Evolutionary conservation across 2,797 vertebrate species (phyloP), one percentile per base, ranked within the genome.

Genomic region (Spinibarbus caldwelli): DNA sequence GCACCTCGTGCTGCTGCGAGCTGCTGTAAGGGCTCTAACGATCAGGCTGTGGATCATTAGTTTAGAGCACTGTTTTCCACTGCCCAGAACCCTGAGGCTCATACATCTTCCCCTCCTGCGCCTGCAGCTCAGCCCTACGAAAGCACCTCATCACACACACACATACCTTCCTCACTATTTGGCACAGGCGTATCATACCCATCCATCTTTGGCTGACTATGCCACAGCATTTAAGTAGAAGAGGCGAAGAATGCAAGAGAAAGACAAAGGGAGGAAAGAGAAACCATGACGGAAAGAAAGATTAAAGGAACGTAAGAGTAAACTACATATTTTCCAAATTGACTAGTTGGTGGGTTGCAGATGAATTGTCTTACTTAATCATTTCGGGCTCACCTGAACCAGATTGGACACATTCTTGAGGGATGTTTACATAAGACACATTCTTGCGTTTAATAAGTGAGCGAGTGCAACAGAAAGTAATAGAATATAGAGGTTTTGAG

Each of bases 21-120:
- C 94, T 92, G 91, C 92, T 93, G 92, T 93, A 91, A 92, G 91
- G 93, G 93, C 94, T 92, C 92, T 95, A 95, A 95, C 90, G 93
- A 94, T 94, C 93, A 92, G 88, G 93, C 91, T 91, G 92, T 92
- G 93, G 93, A 95, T 95, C 94, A 95, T 96, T 95, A 96, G 94
- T 93, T 93, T 90, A 90, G 93, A 95, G 93, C 94, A 91, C 93
- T 94, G 93, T 94, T 95, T 95, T 94, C 92, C 91, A 93, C 91
- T 91, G 92, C 94, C 91, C 92, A 87, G 85, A 91, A 92, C 92
- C 91, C 93, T 90, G 92, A 91, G 89, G 71, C 90, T 91, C 93
- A 94, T 94, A 92, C 89, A 93, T 93, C 93, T 91, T 91, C 88
- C 85, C 76, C 86, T 78, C 89, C 89, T 80, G 66, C 23, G 84